These are phyloP conservation scores for Volucella bombylans DNA, from an alignment of 2,888 invertebrate species.

Conservation along the genomic window DNA sequence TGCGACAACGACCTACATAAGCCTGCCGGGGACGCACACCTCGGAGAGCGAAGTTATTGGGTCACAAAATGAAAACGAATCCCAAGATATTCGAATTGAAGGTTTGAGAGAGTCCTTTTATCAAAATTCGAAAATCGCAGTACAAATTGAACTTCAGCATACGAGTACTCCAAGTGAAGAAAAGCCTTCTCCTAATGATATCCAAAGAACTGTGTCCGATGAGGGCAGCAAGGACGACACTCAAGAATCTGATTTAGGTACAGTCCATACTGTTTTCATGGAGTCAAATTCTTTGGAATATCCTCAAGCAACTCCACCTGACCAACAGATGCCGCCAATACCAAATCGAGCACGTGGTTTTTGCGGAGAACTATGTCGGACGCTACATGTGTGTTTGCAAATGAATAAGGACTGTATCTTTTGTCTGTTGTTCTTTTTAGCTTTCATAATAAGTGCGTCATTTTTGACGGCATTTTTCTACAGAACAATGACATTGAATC, in stretches of 20 bases:
- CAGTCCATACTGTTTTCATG: constrained; percentile 54
- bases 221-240: constrained; percentile 25
- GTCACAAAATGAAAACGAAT: neutral
- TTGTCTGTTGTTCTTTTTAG: constrained; percentile 80
- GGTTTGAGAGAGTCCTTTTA: too few relatives aligned
- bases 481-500: constrained; percentile 77
- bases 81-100: neutral
- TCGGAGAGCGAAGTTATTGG: constrained; percentile 48
- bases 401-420: constrained; percentile 81
- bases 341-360: neutral
- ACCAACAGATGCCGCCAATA: neutral
- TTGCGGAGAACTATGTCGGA: constrained; percentile 12
- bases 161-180: too few relatives aligned
- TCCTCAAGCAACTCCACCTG: neutral
- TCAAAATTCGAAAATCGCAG: too few relatives aligned
- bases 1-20: constrained; percentile 65
- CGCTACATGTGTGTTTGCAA: constrained; percentile 67
- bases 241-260: constrained; percentile 51
- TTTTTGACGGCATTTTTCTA: constrained; percentile 81
- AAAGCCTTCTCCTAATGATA: too few relatives aligned
- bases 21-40: constrained; percentile 50
- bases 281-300: neutral
- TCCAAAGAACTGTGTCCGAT: too few relatives aligned
- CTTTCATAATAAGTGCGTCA: constrained; percentile 80
- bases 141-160: too few relatives aligned